Conservation (phyloP, 1,140 invertebrate species). For the Vanessa tameamea region DNA sequence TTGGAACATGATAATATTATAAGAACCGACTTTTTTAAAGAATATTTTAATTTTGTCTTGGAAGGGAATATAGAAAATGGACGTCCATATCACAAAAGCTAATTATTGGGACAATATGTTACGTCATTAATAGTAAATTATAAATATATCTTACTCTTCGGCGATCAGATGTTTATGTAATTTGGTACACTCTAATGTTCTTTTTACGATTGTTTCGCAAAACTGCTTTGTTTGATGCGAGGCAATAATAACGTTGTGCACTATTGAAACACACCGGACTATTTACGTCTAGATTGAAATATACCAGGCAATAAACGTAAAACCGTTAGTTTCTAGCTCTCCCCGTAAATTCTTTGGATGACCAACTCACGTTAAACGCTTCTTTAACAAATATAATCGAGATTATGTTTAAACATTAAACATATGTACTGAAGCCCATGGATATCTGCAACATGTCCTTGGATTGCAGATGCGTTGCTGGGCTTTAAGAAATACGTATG, state of each 20-base stretch:
- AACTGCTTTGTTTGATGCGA: constrained; percentile 34
- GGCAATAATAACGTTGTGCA: constrained; percentile 33
- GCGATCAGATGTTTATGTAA: constrained; percentile 27
- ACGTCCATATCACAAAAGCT: background rate
- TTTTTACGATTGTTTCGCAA: constrained; percentile 33
- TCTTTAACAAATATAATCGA: background rate
- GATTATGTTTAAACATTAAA: background rate
- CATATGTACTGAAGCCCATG: too few species aligned
- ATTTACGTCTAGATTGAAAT: constrained; percentile 40
- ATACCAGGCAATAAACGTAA: constrained; percentile 34
- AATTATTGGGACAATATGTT: background rate
- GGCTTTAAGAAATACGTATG: too few species aligned
- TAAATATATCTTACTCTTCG: constrained; percentile 18
- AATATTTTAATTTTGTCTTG: too few species aligned
- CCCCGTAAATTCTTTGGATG: constrained; percentile 27
- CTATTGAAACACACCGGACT: constrained; percentile 35
- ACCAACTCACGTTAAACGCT: constrained; percentile 11
- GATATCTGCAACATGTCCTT: too few species aligned
- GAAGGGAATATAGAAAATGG: too few species aligned
- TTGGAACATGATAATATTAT: too few species aligned
- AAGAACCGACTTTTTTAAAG: too few species aligned
- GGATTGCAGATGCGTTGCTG: too few species aligned
- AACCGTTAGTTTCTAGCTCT: constrained; percentile 30
- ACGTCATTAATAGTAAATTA: constrained; percentile 6
- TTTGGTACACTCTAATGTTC: constrained; percentile 31